Evolutionary conservation across 2,797 vertebrate genomes (phyloP).

Genomic region (Avahi laniger): DNA sequence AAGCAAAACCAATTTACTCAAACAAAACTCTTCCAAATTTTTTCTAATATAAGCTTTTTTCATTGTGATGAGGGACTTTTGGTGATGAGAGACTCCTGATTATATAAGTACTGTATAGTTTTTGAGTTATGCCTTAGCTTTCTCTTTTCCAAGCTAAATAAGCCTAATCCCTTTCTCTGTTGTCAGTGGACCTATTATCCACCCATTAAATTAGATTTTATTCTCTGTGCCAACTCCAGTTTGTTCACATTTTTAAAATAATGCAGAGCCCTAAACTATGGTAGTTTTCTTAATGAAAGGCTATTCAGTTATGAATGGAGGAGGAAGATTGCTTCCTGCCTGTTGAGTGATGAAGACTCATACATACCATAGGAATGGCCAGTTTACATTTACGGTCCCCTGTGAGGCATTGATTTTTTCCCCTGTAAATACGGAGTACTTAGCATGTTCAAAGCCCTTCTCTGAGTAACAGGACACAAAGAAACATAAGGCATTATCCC

Average conservation of each 20-base stretch:
- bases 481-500: background rate
- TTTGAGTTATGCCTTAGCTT: background rate
- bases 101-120: background rate
- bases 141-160: constrained; percentile 3
- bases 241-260: background rate
- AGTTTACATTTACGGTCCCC: background rate
- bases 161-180: constrained; percentile 32
- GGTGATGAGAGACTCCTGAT: background rate
- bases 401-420: background rate
- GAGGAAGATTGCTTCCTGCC: background rate
- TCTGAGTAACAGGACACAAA: background rate
- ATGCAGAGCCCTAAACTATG: background rate
- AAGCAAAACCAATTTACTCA: constrained; percentile 13
- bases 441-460: background rate
- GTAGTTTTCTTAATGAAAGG: background rate
- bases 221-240: background rate
- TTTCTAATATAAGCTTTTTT: background rate
- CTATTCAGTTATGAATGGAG: background rate
- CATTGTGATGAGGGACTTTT: background rate
- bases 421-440: background rate
- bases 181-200: background rate
- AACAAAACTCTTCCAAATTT: background rate
- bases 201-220: constrained; percentile 9
- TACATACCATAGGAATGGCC: background rate
- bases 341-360: background rate